A percentile compares a stretch with the other conserved stretches of the same genome.
Evolutionary conservation across 1,140 invertebrate species (phyloP).

Genomic region (Sipha flava): DNA sequence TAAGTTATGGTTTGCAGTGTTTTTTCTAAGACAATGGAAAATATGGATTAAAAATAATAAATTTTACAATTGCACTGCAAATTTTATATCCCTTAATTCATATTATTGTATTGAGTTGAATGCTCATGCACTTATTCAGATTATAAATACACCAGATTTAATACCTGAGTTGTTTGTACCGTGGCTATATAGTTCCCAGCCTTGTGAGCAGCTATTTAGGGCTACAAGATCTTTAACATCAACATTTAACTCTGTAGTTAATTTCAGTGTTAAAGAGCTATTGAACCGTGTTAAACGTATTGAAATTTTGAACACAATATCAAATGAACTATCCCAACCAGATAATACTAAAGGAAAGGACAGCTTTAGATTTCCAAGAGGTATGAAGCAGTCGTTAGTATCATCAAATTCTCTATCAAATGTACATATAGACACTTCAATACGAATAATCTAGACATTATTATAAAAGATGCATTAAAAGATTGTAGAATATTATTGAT

Average conservation of each 20-base stretch:
- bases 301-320: not conserved
- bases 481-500: not conserved
- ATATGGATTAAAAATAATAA: not conserved
- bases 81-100: not conserved
- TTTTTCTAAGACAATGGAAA: too few species aligned
- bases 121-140: not conserved
- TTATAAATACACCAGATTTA: not conserved
- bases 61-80: not conserved
- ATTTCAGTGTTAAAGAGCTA: not conserved
- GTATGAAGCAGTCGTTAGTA: not conserved
- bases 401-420: not conserved
- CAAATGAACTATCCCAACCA: not conserved
- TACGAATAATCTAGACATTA: not conserved
- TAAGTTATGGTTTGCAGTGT: too few species aligned
- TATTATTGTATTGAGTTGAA: not conserved
- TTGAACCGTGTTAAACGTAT: not conserved
- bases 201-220: not conserved
- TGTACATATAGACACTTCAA: not conserved
- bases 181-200: not conserved
- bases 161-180: not conserved
- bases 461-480: not conserved
- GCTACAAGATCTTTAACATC: not conserved
- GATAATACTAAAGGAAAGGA: not conserved
- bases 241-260: not conserved
- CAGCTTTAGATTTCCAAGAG: not conserved